A percentile compares a stretch with the other conserved stretches of the same genome.
Evolutionary conservation across 1,140 invertebrate species (phyloP).

Genomic region (Gonioctena quinquepunctata): DNA sequence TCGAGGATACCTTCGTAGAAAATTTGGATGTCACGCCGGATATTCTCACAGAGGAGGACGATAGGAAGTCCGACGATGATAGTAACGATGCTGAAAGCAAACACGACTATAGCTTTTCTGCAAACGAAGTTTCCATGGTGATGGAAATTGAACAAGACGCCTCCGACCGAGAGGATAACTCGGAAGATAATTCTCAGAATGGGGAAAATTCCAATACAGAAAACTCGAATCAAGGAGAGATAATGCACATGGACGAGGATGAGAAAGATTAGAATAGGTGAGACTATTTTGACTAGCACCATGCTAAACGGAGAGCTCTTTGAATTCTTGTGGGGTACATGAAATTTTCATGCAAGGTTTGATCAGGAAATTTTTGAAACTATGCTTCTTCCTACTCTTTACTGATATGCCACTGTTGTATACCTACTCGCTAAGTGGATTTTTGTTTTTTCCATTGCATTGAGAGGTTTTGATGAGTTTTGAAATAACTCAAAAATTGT

Average conservation of each 20-base stretch:
- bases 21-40: constrained; percentile 24
- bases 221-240: constrained; percentile 13
- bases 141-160: constrained; percentile 3
- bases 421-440: no score
- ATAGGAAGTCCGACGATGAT: constrained; percentile 10
- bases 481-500: no score
- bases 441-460: no score
- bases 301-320: not conserved
- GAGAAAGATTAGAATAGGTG: constrained; percentile 20
- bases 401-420: no score
- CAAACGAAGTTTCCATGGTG: not conserved
- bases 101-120: not conserved
- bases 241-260: constrained; percentile 14
- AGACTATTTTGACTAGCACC: constrained; percentile 3
- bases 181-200: constrained; percentile 10
- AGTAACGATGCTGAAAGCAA: not conserved
- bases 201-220: constrained; percentile 21
- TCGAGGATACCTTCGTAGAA: constrained; percentile 14
- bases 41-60: constrained; percentile 19
- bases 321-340: not conserved
- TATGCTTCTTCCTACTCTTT: no score
- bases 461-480: no score
- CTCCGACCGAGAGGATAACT: not conserved
- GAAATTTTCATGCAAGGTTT: not conserved
- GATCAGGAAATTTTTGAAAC: no score